Conservation (phyloP, 2,888 invertebrate genomes). For the Criorhina ranunculi region DNA sequence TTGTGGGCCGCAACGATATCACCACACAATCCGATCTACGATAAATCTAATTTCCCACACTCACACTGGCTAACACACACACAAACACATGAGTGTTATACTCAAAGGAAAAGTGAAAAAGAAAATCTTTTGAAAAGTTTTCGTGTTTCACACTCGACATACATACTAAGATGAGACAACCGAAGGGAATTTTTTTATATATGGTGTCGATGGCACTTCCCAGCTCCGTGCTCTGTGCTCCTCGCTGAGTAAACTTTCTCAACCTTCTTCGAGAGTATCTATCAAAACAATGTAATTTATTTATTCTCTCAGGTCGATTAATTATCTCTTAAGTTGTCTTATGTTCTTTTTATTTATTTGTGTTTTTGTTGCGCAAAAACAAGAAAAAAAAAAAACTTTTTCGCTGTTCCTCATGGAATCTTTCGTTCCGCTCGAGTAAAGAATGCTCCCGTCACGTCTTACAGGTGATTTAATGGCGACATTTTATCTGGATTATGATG, state of each 20-base stretch:
- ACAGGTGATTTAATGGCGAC: constrained; percentile 53
- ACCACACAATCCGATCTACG: constrained; percentile 50
- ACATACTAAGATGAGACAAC: constrained; percentile 18
- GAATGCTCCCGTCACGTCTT: constrained; percentile 44
- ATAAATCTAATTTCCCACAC: constrained; percentile 65
- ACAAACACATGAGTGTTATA: background rate
- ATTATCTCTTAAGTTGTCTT: constrained; percentile 70
- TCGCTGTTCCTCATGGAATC: constrained; percentile 14
- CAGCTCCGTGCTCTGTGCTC: background rate
- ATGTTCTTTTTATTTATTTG: constrained; percentile 44
- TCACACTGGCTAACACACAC: constrained; percentile 3
- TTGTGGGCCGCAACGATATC: constrained; percentile 35
- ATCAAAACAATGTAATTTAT: constrained; percentile 66
- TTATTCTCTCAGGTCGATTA: constrained; percentile 69
- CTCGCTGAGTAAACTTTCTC: constrained; percentile 34
- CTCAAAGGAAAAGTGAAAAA: constrained; percentile 28
- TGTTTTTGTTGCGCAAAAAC: constrained; percentile 46
- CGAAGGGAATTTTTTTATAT: constrained; percentile 51
- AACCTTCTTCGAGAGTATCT: constrained; percentile 58
- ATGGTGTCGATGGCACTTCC: background rate
- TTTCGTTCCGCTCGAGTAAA: background rate
- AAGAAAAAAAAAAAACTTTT: constrained; percentile 24
- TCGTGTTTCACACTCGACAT: constrained; percentile 58
- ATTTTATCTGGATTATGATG: constrained; percentile 50
- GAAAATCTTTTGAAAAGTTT: constrained; percentile 60